Conservation (phyloP, 1,140 invertebrate species). For the Drosophila obscura region DNA sequence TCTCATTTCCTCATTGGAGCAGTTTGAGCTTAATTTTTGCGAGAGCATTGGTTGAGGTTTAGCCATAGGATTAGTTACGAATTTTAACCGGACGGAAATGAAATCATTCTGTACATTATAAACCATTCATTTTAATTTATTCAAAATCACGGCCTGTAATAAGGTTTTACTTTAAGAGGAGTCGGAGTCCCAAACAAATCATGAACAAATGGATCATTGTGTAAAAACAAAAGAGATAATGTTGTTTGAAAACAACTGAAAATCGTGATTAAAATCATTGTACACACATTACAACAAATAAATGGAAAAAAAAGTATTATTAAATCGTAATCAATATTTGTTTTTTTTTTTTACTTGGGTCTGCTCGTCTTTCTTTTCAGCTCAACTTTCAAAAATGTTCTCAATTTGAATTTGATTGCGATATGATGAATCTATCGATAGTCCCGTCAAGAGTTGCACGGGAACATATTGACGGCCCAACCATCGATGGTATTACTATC, state of each 20-base stretch:
- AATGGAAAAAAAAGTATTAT: conserved; percentile 77
- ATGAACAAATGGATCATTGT: conserved; percentile 57
- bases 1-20: conserved; percentile 9
- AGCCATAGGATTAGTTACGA: conserved; percentile 44
- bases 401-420: conserved; percentile 3
- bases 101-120: conserved; percentile 69
- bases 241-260: conserved; percentile 67
- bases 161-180: conserved; percentile 37
- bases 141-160: conserved; percentile 33
- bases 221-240: conserved; percentile 46
- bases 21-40: conserved; percentile 31
- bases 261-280: conserved; percentile 76
- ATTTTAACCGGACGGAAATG: conserved; percentile 36
- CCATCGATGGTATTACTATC: too few relatives aligned
- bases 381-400: not conserved
- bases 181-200: conserved; percentile 41
- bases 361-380: too few relatives aligned
- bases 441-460: conserved; percentile 5
- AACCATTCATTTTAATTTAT: conserved; percentile 71
- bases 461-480: too few relatives aligned
- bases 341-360: not conserved
- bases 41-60: conserved; percentile 30
- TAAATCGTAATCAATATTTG: conserved; percentile 61
- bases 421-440: too few relatives aligned
- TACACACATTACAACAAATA: conserved; percentile 77